Evolutionary conservation across 2,888 invertebrate genomes (phyloP).

Genomic region (Ametastegia equiseti): DNA sequence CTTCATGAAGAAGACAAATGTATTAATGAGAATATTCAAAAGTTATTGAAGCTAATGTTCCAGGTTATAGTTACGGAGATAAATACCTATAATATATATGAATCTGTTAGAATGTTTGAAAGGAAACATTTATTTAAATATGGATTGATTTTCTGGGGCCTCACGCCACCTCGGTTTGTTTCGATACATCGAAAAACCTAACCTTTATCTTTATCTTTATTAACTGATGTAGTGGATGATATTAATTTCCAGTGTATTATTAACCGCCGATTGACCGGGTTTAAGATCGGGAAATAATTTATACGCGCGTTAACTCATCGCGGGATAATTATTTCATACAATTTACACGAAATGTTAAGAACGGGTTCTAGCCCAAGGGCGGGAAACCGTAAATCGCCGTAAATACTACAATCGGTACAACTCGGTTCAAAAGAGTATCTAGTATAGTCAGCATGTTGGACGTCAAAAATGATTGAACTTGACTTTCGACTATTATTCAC

Average conservation of each 20-base stretch:
- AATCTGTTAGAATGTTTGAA: background rate
- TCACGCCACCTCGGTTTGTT: constrained; percentile 8
- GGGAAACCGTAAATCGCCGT: constrained; percentile 8
- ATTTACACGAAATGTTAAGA: background rate
- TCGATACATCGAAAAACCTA: constrained; percentile 34
- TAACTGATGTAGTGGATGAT: background rate
- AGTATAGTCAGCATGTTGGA: background rate
- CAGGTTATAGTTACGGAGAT: background rate
- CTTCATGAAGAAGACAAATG: background rate
- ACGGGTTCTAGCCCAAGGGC: background rate
- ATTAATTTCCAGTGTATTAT: background rate
- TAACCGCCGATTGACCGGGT: background rate
- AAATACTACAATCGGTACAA: constrained; percentile 7
- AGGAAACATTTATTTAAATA: background rate
- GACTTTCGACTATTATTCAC: background rate
- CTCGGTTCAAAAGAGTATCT: background rate
- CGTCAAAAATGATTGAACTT: background rate
- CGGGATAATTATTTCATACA: background rate
- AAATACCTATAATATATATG: background rate
- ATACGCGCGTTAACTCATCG: background rate
- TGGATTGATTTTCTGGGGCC: constrained; percentile 19
- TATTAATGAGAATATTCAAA: background rate
- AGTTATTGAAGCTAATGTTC: background rate
- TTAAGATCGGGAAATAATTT: background rate
- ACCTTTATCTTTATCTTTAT: background rate